These are phyloP conservation scores for Parotia lawesii DNA, from an alignment of 2,113 vertebrate genomes.

Conservation along the genomic window DNA sequence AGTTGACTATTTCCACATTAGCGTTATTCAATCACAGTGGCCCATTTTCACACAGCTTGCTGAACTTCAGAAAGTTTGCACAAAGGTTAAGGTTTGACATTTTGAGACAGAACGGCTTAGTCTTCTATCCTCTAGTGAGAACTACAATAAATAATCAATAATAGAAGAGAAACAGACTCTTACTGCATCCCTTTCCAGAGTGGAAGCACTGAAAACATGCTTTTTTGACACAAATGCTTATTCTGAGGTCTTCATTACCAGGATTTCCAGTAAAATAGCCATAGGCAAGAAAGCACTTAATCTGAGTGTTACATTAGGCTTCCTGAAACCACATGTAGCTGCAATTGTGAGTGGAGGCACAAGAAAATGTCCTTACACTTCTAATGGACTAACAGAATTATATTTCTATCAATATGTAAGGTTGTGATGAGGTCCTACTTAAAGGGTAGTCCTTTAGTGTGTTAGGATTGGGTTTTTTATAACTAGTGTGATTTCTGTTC, in stretches of 20 bases:
- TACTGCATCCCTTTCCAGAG: conserved; percentile 20
- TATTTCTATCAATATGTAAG: neutral
- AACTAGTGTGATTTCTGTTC: neutral
- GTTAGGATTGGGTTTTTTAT: neutral
- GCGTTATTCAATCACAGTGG: conserved; percentile 46
- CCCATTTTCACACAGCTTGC: conserved; percentile 31
- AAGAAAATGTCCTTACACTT: neutral
- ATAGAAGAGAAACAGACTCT: conserved; percentile 23
- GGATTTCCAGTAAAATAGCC: conserved; percentile 70
- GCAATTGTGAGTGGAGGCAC: neutral
- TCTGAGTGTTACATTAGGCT: conserved; percentile 36
- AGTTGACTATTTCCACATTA: conserved; percentile 29
- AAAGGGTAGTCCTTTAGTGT: neutral
- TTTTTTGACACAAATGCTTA: conserved; percentile 57
- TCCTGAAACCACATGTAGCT: neutral
- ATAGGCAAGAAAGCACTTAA: conserved; percentile 67
- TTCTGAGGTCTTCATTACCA: conserved; percentile 54
- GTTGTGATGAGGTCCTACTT: neutral
- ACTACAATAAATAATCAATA: conserved; percentile 26
- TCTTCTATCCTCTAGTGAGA: neutral
- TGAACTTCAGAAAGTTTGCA: conserved; percentile 46
- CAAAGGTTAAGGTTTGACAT: conserved; percentile 56
- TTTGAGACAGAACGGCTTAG: neutral
- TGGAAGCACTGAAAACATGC: conserved; percentile 22
- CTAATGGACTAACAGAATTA: neutral